Conservation (phyloP, 2,113 vertebrate species). For the Rhynchomys soricoides region DNA sequence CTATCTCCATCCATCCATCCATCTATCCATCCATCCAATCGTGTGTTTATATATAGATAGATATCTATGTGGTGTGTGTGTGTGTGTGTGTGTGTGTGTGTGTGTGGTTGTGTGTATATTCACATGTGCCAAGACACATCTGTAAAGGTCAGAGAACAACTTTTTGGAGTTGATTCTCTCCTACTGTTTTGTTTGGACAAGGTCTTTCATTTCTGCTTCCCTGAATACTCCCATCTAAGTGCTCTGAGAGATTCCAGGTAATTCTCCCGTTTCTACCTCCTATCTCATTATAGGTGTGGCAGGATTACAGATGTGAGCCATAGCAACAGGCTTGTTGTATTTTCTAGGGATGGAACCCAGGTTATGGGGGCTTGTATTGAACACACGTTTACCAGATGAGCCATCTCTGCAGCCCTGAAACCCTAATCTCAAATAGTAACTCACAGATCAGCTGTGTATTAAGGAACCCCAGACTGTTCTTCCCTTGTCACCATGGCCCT, state of each 20-base stretch:
- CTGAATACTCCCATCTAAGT: not conserved
- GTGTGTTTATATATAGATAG: too few species aligned
- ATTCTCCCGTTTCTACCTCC: not conserved
- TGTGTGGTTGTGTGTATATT: not conserved
- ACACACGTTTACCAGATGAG: not conserved
- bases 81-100: not conserved
- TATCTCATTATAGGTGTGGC: not conserved
- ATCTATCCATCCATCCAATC: not conserved
- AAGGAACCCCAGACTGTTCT: not conserved
- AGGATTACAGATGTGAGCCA: too few species aligned
- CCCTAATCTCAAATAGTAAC: not conserved
- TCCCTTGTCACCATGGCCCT: too few species aligned
- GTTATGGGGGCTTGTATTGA: not conserved
- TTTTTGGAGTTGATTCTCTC: not conserved
- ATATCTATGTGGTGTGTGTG: not conserved
- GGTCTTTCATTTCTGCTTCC: not conserved
- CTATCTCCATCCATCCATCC: not conserved
- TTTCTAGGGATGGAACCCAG: not conserved
- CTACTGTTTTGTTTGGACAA: not conserved
- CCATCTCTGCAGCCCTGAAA: not conserved
- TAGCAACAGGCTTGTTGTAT: not conserved
- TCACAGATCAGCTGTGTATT: not conserved
- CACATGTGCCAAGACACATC: not conserved
- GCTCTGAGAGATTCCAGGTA: too few species aligned
- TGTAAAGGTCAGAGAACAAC: not conserved